Evolutionary conservation across 2,888 invertebrate genomes (phyloP), one percentile per base, ranked within the genome.

Genomic region (Philereme vetulata): DNA sequence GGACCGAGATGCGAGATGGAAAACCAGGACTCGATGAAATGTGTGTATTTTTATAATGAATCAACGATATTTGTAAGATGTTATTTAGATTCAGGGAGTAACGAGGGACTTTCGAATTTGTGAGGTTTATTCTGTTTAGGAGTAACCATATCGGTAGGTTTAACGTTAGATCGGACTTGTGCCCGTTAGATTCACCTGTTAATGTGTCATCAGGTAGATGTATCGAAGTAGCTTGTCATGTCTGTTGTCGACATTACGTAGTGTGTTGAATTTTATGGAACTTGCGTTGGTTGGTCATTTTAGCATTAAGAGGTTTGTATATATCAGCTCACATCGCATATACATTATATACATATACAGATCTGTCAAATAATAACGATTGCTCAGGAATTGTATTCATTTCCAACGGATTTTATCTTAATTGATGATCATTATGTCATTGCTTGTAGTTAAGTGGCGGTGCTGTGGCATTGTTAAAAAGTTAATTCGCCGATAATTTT

Each of bases 351-450:
- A 72, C 73, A 74, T 72, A 64, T 57, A 70, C 75, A 69, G 69
- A 70, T 71, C 70, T 74, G 72, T 76, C 77, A 76, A 69, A 66
- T 73, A 74, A 72, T 43, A 76, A 74, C 73, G 74, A 76, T 88
- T 90, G 90, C 91, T 91, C 91, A 90, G 90, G 89, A 90, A 90
- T 92, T 90, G 90, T 89, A 88, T 87, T 87, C 70, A 79, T 88
- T 78, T 82, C 84, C 72, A 76, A 76, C 76, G 56, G 57, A 61
- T 65, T 64, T 47, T 58, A 63, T 64, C 57, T 81, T 84, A 85
- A 84, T 83, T 78, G 80, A 82, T 85, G 76, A 79, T 84, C 82
- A 82, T 77, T 81, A 80, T 76, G 82, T 79, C 78, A 82, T 85
- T 84, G 88, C 86, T 88, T 85, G 77, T 80, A 75, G 65, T 61